Conservation (phyloP, 2,888 invertebrate species). For the Zonitis immaculata region DNA sequence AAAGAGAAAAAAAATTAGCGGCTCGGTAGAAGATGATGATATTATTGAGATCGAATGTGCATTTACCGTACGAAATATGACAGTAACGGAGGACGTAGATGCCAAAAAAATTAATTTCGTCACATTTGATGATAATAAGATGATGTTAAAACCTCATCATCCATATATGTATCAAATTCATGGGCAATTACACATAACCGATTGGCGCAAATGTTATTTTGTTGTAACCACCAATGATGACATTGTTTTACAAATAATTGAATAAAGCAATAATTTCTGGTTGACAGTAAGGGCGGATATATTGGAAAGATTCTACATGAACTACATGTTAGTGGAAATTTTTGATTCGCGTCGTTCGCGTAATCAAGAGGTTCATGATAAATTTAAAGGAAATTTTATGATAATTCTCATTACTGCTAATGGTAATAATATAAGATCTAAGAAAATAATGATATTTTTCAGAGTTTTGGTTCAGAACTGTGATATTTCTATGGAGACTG, state of each 20-base stretch:
- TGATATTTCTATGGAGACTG: no score
- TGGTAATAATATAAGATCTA: no score
- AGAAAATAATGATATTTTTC: no score
- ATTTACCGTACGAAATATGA: background rate
- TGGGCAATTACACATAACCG: background rate
- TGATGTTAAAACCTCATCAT: background rate
- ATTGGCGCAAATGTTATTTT: background rate
- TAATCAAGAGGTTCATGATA: background rate
- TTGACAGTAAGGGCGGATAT: background rate
- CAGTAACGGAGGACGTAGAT: background rate
- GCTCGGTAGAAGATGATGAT: background rate
- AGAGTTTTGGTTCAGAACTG: no score
- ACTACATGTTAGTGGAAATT: background rate
- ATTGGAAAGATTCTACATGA: background rate
- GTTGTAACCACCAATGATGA: background rate
- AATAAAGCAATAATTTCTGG: constrained; percentile 1
- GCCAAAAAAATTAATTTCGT: background rate
- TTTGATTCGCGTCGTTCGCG: background rate
- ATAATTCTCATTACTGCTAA: no score
- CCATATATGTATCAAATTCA: constrained; percentile 5
- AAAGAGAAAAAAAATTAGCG: constrained; percentile 6
- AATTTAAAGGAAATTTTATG: no score
- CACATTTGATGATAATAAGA: background rate
- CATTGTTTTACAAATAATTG: background rate
- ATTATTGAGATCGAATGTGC: background rate